Base-by-base conservation (phyloP, 2,888 invertebrate genomes). In the Odiellus spinosus region DNA sequence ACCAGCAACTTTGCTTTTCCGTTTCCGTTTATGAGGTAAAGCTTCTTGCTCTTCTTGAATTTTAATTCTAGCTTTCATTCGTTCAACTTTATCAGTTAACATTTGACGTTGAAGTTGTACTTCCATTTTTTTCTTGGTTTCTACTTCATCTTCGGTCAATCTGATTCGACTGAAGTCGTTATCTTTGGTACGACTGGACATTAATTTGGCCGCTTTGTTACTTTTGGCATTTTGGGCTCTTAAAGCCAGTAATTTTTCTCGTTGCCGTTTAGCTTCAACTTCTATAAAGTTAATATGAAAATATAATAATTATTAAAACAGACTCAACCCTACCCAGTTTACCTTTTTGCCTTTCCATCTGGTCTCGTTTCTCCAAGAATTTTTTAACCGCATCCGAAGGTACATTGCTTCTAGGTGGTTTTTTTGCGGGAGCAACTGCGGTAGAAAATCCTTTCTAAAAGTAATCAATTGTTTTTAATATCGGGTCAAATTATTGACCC, bases 181-280 rank as follows among this genome's bases (percentile, higher is more conserved):
- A 38, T 51, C 51, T 34, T 49, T 48, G 14, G 51, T 51, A 14
- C 51, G n/a, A 17, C 42, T 36, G 36, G 45, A 36, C 51, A 51
- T 51, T 41, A 46, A 41, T 21, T 42, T 36, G 20, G 51, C 45
- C 33, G 45, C 49, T 20, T 45, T 50, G 35, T 43, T 32, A 11
- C 42, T 50, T 42, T 51, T 51, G 4, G 48, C 45, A 36, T 49
- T 49, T 17, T 51, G 51, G 3, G 48, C 48, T 40, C 51, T 40
- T 21, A 51, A 20, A 10, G 48, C 1, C 12, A 51, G n/a, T 12
- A 51, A 39, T 26, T 38, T 10, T 19, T 51, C 42, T 38, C 44
- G 45, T 33, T 49, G 45, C 17, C 19, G 18, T 32, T 33, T 41
- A 5, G 46, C 39, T 33, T 42, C 45, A 10, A 38, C 26, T 8